Evolutionary conservation across 2,113 vertebrate genomes (phyloP), one percentile per base, ranked within the genome.

Genomic region (Colistium nudipinnis): DNA sequence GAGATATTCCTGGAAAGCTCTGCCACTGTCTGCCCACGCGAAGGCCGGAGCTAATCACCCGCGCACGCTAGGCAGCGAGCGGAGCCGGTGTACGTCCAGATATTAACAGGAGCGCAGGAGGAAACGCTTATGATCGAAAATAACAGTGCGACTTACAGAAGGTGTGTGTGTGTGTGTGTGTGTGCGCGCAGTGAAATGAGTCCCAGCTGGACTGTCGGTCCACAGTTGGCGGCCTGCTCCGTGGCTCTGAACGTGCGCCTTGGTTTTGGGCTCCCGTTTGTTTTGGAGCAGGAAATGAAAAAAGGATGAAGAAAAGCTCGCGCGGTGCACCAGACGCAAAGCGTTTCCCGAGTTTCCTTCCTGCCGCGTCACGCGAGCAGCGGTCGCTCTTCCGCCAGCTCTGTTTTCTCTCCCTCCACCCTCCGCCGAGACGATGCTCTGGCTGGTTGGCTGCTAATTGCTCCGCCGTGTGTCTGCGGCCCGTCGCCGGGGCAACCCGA

Each of bases 1-100:
- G 84, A 91, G 84, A 88, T 89, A 85, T 88, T 91, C 89, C 88
- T 92, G 91, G 85, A 92, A 92, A 70, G 81, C 71, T 59, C 66
- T 83, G 86, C 88, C 86, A 73, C 82, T 66, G 70, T 82, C 38
- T 82, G 43, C 77, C 74, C 72, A 83, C 70, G 28, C 65, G 10
- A 71, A 68, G 69, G 55, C 63, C 49, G 68, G 49, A 80, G 75
- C 14, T n/a, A n/a, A n/a, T n/a, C n/a, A n/a, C n/a, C 16, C 56
- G 16, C 64, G 47, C 70, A 80, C 53, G 54, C 69, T 76, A 72
- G 82, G 56, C 73, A 87, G 71, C 39, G 76, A 80, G 83, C 56
- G 53, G 80, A 79, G 86, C 83, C 81, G 76, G 66, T 43, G 30
- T 55, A 68, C 82, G 81, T 89, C 76, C 76, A 88, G 78, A 89